Evolutionary conservation across 2,888 invertebrate species (phyloP), one percentile per base, ranked within the genome.

Genomic region (Thecophora atra): DNA sequence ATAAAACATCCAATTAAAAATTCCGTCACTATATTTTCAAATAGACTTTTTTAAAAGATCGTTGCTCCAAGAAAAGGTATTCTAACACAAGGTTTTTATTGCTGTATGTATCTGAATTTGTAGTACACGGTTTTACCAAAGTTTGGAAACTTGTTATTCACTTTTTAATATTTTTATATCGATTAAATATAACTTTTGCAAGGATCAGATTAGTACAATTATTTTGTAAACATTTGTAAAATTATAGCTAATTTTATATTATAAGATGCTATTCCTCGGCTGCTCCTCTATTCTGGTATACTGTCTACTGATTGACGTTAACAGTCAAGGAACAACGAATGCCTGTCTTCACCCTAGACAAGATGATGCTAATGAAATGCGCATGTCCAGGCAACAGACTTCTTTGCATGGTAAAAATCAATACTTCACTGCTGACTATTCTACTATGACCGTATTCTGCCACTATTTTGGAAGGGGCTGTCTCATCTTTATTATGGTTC

Each of bases 351-450:
- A 21, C 24, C 42, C 44, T 60, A 42, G 44, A 60, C 44, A 58
- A 28, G 24, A 69, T 15, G 24, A 30, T 47, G 24, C 7, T n/a
- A n/a, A 4, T 13, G 15, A 21, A 58, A 30, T 63, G 72, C 74
- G 74, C 74, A 74, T 56, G 72, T 63, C 19, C 72, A 11, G 13
- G n/a, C 24, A 56, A 42, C n/a, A 51, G 37, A 63, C 52, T 28
- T 54, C 13, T 37, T 30, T 30, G 37, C 30, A 37, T 62, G 51
- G 21, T 60, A 63, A 63, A 70, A 70, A 70, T 70, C 70, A 58
- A 70, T 70, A 70, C 17, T 54, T 11, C 15, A 47, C n/a, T n/a
- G n/a, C n/a, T n/a, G 17, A 47, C 0, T 47, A 47, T n/a, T 47
- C 8, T 11, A 6, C 11, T 8, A 37, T 37, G 37, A 37, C 6